A percentile compares a stretch with the other conserved stretches of the same genome.
phyloP scores from a whole-genome alignment of 1,140 invertebrate genomes.

The Magallana angulata region DNA sequence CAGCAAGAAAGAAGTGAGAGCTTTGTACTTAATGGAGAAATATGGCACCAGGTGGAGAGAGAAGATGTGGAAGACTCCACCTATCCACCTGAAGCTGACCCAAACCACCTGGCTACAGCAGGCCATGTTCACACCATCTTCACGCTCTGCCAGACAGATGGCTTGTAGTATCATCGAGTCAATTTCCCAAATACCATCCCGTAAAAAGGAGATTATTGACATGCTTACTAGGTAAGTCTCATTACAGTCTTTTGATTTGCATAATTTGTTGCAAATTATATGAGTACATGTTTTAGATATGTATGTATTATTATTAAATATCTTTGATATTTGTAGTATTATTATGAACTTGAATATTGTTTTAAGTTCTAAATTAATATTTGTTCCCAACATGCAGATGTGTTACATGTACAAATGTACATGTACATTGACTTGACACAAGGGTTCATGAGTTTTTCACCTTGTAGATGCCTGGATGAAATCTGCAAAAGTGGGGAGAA shows the following conservation, averaged over 20 bases:
- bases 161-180: slow-evolving; percentile 93
- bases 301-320: background rate
- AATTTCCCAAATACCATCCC: slow-evolving; percentile 82
- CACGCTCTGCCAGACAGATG: slow-evolving; percentile 91
- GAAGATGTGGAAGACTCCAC: slow-evolving; percentile 76
- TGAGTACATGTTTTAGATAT: background rate
- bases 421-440: background rate
- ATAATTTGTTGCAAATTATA: background rate
- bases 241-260: background rate
- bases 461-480: slow-evolving; percentile 86
- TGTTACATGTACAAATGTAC: background rate
- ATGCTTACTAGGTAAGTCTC: slow-evolving; percentile 85
- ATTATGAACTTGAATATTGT: no score
- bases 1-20: slow-evolving; percentile 80
- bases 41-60: slow-evolving; percentile 84
- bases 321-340: no score
- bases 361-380: background rate
- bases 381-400: no score
- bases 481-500: slow-evolving; percentile 86
- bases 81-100: slow-evolving; percentile 67
- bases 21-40: slow-evolving; percentile 87
- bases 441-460: background rate
- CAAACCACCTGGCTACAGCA: slow-evolving; percentile 90
- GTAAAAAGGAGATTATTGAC: slow-evolving; percentile 85
- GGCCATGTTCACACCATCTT: slow-evolving; percentile 94